phyloP scores from a whole-genome alignment of 2,888 invertebrate species.

The Acanthosepion pharaonis region DNA sequence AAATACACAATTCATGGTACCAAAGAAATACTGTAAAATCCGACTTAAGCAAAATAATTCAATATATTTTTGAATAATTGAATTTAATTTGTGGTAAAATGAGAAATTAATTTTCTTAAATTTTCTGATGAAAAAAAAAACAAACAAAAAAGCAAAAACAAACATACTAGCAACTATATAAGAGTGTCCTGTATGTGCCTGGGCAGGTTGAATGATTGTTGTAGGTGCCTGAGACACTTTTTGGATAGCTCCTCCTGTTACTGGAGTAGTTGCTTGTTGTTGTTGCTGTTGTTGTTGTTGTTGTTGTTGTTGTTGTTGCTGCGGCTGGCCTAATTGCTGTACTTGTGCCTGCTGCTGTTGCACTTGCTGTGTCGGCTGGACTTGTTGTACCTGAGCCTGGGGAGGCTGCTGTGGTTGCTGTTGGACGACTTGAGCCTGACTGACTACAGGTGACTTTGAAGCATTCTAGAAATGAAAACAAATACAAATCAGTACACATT shows the following conservation, averaged over 20 bases:
- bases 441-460: constrained; percentile 39
- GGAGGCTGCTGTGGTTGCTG: constrained; percentile 41
- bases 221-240: constrained; percentile 55
- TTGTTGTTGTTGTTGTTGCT: constrained; percentile 40
- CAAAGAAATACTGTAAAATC: too few species aligned
- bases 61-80: background rate
- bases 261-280: constrained; percentile 45
- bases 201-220: constrained; percentile 73
- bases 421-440: constrained; percentile 43
- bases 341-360: constrained; percentile 4
- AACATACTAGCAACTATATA: constrained; percentile 73
- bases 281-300: constrained; percentile 41
- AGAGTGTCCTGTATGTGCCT: constrained; percentile 72
- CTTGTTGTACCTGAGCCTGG: background rate
- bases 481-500: background rate
- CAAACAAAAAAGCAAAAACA: background rate
- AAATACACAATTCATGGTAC: too few species aligned
- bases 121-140: background rate
- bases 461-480: constrained; percentile 37
- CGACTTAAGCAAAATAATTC: too few species aligned
- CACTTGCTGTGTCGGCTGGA: background rate
- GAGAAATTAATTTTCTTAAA: background rate
- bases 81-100: background rate
- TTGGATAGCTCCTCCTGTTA: background rate
- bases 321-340: background rate